Percentiles rank a stretch among this genome's conserved stretches.
Evolutionary conservation across 2,888 invertebrate genomes (phyloP).

Genomic region (Ypsolopha scabrella): DNA sequence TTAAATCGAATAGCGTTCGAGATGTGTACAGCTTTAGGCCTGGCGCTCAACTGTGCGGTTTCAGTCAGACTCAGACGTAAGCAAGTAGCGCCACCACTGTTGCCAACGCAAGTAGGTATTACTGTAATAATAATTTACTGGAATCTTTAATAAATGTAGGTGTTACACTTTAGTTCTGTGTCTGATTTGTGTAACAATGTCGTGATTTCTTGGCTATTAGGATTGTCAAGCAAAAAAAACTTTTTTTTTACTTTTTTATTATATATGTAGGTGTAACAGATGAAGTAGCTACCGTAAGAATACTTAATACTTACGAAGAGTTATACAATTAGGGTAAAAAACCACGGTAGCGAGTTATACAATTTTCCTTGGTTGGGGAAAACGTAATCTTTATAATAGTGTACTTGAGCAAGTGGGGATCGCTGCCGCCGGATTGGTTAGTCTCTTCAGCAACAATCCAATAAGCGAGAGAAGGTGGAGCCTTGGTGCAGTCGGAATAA

Average conservation of each 20-base stretch:
- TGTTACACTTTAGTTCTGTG: too few relatives aligned
- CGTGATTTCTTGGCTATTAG: neutral
- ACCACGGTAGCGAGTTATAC: neutral
- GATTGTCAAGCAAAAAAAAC: neutral
- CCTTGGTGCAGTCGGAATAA: slow-evolving; percentile 34
- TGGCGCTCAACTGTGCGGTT: neutral
- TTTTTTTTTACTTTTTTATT: neutral
- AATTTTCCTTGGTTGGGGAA: slow-evolving; percentile 36
- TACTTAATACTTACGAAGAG: too few relatives aligned
- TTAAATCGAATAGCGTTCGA: slow-evolving; percentile 1
- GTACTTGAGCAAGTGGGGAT: slow-evolving; percentile 45
- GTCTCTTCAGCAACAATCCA: slow-evolving; percentile 43
- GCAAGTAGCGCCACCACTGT: too few relatives aligned
- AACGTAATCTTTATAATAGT: slow-evolving; percentile 40
- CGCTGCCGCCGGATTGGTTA: slow-evolving; percentile 52
- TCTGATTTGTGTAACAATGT: neutral
- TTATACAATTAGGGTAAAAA: neutral
- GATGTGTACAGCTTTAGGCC: slow-evolving; percentile 13
- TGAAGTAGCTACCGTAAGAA: neutral
- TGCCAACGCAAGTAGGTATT: too few relatives aligned
- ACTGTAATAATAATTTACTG: too few relatives aligned
- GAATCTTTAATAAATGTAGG: too few relatives aligned
- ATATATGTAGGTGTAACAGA: neutral
- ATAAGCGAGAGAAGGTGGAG: slow-evolving; percentile 58
- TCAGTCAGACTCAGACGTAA: neutral